Evolutionary conservation across 2,888 invertebrate genomes (phyloP).

Genomic region (Dynastes grantii): DNA sequence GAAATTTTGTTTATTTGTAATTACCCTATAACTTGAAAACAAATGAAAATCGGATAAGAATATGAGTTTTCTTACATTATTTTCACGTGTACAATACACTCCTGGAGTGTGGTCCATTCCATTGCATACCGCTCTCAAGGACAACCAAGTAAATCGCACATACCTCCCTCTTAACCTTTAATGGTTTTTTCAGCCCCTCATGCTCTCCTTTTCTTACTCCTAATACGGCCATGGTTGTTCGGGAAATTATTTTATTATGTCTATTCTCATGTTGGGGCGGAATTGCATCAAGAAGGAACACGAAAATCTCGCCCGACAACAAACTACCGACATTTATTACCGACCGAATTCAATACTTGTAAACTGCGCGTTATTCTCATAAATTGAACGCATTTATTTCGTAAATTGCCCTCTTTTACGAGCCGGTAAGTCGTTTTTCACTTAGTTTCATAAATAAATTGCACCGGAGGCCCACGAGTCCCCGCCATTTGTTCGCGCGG

Average conservation of each 20-base stretch:
- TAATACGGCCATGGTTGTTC: neutral
- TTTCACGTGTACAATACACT: too few species aligned
- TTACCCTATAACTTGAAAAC: too few species aligned
- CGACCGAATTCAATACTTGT: slow-evolving; percentile 46
- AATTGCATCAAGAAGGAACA: slow-evolving; percentile 19
- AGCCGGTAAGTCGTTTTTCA: slow-evolving; percentile 48
- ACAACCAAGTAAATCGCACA: too few species aligned
- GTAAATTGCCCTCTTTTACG: slow-evolving; percentile 45
- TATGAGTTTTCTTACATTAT: too few species aligned
- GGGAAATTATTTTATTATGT: neutral
- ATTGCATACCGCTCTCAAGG: too few species aligned
- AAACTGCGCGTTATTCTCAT: slow-evolving; percentile 48
- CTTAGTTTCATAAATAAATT: slow-evolving; percentile 48
- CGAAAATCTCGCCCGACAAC: slow-evolving; percentile 28
- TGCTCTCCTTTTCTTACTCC: neutral
- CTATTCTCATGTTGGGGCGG: neutral
- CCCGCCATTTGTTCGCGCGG: slow-evolving; percentile 18
- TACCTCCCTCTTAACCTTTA: too few species aligned
- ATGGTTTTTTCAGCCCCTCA: too few species aligned
- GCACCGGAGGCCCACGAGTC: slow-evolving; percentile 5
- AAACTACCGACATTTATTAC: slow-evolving; percentile 41
- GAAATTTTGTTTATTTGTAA: too few species aligned
- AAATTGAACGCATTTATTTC: slow-evolving; percentile 47
- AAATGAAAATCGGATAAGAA: too few species aligned
- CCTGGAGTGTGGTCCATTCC: too few species aligned